Evolutionary conservation across 23 tunicate species (phyloP).

Genomic region (Clavelina lepadiformis): DNA sequence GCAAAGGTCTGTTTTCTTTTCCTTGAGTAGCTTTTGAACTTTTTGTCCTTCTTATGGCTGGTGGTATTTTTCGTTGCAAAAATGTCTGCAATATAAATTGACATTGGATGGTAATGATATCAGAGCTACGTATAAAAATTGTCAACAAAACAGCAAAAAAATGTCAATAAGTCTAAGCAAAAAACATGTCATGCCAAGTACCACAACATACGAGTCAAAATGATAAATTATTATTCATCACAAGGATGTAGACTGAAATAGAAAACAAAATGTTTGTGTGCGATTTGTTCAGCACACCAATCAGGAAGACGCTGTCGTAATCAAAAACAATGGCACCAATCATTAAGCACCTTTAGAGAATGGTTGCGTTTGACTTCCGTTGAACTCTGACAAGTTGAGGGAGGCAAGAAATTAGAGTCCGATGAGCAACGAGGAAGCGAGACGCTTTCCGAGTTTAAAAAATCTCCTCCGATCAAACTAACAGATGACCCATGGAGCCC

Average conservation of each 20-base stretch:
- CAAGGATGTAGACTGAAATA: too few relatives aligned
- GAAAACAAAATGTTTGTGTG: background rate
- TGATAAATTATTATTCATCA: too few relatives aligned
- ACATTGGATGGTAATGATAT: too few relatives aligned
- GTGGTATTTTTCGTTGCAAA: constrained; percentile 57
- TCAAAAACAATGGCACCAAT: background rate
- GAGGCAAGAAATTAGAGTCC: constrained; percentile 23
- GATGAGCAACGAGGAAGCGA: constrained; percentile 42
- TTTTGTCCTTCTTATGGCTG: constrained; percentile 43
- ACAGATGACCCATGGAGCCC: constrained; percentile 4
- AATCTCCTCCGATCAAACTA: constrained; percentile 12
- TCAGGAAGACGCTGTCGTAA: background rate
- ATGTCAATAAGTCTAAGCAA: background rate
- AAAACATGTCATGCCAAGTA: too few relatives aligned
- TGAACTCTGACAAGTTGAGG: background rate
- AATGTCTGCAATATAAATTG: constrained; percentile 45
- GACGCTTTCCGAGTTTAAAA: constrained; percentile 4
- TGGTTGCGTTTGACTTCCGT: constrained; percentile 67
- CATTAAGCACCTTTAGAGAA: constrained; percentile 44
- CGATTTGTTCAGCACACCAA: background rate
- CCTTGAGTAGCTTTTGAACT: constrained; percentile 26
- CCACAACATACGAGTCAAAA: too few relatives aligned
- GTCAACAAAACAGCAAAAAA: too few relatives aligned
- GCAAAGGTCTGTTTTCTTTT: constrained; percentile 58
- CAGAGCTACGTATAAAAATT: too few relatives aligned